Evolutionary conservation across 2,797 vertebrate genomes (phyloP), one percentile per base, ranked within the genome.

Genomic region (Cynopterus sphinx): DNA sequence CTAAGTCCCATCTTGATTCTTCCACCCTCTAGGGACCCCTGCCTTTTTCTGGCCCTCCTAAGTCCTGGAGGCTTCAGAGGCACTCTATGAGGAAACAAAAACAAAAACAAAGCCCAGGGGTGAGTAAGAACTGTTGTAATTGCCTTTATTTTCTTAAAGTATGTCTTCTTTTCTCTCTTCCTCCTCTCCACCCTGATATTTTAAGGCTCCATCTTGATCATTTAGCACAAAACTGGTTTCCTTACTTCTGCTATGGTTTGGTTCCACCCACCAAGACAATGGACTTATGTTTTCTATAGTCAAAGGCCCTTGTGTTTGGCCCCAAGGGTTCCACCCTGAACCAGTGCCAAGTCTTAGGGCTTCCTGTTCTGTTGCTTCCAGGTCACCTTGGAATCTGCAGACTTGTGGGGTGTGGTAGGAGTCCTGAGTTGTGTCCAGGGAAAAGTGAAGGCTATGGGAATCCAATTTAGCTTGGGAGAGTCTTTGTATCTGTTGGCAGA

Each of bases 231-330:
- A 96, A 91, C 91, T 92, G 61, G 77, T 96, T 94, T 94, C 41
- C 43, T 84, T n/a, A 70, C 84, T 92, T 63, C 16, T 70, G 67
- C 73, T 74, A 12, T 74, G 68, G 43, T 93, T 93, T 91, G 67
- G 94, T 85, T 78, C 91, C 95, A 94, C 96, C 96, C 90, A 86
- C 57, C 6, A 53, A 94, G 63, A 98, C 97, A 96, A 97, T 93
- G 73, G 61, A 19, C 36, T 87, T 65, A 91, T 94, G 97, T 85
- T 92, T 77, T 43, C 24, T 71, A 2, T 74, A 73, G 73, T 98
- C 91, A 97, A 96, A 97, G 95, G 95, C 86, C 71, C 67, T 93
- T 91, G 51, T 96, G 95, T 97, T 96, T 82, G 79, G 81, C 11
- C 28, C 19, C 10, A 55, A 82, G 87, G 65, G 41, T 93, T 94